These are phyloP conservation scores for Caenorhabditis imperialis DNA, from an alignment of 2,888 invertebrate species.

Conservation along the genomic window DNA sequence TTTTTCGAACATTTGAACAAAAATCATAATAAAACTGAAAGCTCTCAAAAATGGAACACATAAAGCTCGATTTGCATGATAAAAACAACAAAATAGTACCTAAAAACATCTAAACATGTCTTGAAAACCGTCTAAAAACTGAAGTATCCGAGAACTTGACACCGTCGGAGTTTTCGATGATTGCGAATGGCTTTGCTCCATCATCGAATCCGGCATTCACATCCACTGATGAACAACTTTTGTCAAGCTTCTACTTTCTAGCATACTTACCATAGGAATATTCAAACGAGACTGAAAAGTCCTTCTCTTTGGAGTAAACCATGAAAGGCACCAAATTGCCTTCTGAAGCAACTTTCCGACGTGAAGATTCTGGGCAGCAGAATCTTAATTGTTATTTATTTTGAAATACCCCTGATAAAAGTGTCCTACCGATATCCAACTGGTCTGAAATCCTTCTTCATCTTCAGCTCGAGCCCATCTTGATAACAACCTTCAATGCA, in stretches of 20 bases:
- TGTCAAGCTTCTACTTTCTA: background rate
- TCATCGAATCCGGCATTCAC: slow-evolving; percentile 27
- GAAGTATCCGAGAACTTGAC: slow-evolving; percentile 23
- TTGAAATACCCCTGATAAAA: background rate
- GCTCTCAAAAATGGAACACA: background rate
- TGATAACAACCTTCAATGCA: slow-evolving; percentile 67
- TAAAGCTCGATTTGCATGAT: background rate
- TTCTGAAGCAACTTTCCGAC: slow-evolving; percentile 50
- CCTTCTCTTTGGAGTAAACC: slow-evolving; percentile 50
- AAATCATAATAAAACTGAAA: background rate
- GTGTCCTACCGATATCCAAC: slow-evolving; percentile 60
- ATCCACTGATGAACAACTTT: no score
- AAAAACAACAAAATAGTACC: no score
- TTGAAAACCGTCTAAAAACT: slow-evolving; percentile 7
- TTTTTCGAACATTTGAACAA: slow-evolving; percentile 1
- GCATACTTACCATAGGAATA: slow-evolving; percentile 56
- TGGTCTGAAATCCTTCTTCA: slow-evolving; percentile 61
- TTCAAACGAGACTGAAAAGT: slow-evolving; percentile 57
- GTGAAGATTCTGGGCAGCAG: slow-evolving; percentile 58
- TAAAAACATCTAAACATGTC: slow-evolving; percentile 7
- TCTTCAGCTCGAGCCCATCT: slow-evolving; percentile 64
- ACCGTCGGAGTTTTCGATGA: slow-evolving; percentile 19
- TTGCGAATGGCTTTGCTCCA: background rate
- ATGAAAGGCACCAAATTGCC: slow-evolving; percentile 60
- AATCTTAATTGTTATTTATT: slow-evolving; percentile 52